Conservation (phyloP, 2,888 invertebrate species). For the Aelia acuminata region DNA sequence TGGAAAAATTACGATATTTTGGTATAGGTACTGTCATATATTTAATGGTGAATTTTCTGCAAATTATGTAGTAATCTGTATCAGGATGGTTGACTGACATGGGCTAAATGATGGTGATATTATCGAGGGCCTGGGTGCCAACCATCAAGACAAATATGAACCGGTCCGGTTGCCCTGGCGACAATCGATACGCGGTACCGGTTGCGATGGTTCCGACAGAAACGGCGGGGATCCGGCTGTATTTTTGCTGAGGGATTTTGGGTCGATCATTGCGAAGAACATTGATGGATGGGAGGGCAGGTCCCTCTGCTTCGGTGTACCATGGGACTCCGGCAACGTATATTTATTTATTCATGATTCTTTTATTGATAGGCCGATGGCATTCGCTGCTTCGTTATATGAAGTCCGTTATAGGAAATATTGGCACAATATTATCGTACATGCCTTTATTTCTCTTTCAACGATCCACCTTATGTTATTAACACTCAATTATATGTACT, state of each 20-base stretch:
- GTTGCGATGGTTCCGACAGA: neutral
- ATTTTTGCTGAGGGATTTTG: neutral
- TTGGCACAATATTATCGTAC: neutral
- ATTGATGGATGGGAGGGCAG: neutral
- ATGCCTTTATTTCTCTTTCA: no score
- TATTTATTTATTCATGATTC: neutral
- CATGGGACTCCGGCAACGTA: neutral
- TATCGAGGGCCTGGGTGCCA: neutral
- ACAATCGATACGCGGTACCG: neutral
- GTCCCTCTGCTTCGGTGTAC: neutral
- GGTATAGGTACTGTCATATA: no score
- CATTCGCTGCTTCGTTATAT: neutral
- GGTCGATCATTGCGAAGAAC: slow-evolving; percentile 12
- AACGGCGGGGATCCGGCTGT: neutral
- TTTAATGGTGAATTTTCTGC: no score
- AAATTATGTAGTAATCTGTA: neutral
- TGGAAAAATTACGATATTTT: no score
- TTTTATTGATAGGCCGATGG: neutral
- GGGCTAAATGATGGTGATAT: neutral
- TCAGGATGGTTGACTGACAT: neutral
- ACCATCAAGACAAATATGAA: slow-evolving; percentile 12
- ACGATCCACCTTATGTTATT: no score
- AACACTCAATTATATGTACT: no score
- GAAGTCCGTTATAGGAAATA: neutral
- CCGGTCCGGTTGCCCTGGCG: neutral